phyloP scores from a whole-genome alignment of 1,140 invertebrate species.

The Meloidogyne floridensis region DNA sequence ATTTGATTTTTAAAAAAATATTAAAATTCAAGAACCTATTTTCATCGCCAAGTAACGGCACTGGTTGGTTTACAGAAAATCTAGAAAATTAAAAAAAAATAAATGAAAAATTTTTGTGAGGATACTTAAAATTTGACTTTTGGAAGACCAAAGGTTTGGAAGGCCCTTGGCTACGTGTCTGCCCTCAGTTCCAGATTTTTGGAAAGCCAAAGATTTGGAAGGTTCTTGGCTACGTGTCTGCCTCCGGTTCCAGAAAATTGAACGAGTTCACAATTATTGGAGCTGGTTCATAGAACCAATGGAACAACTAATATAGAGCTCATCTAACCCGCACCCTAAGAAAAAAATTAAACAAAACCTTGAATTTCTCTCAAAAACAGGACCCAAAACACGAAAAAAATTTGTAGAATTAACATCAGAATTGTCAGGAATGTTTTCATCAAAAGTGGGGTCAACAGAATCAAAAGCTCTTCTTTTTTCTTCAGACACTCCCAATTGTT shows the following conservation, averaged over 20 bases:
- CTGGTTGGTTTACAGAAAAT: slow-evolving; percentile 86
- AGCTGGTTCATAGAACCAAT: no score
- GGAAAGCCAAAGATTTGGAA: no score
- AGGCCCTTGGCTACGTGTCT: no score
- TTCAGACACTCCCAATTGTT: slow-evolving; percentile 79
- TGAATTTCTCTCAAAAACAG: slow-evolving; percentile 81
- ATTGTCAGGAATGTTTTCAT: slow-evolving; percentile 79
- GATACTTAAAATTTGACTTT: no score
- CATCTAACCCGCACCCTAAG: background rate
- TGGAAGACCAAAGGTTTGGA: no score
- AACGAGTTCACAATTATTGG: no score
- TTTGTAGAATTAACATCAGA: slow-evolving; percentile 71
- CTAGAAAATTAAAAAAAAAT: slow-evolving; percentile 66
- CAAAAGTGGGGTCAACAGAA: slow-evolving; percentile 88
- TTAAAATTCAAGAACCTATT: slow-evolving; percentile 66
- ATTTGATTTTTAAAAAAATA: background rate
- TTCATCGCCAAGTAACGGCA: slow-evolving; percentile 81
- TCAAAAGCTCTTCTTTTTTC: slow-evolving; percentile 85
- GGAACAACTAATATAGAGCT: no score
- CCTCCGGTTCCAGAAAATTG: no score
- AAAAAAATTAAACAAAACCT: slow-evolving; percentile 59
- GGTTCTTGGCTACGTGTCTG: no score
- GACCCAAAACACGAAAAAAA: slow-evolving; percentile 80
- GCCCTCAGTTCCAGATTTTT: no score
- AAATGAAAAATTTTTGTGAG: no score